Conservation (phyloP, 2,113 vertebrate genomes). For the Nothobranchius kuhntae region DNA sequence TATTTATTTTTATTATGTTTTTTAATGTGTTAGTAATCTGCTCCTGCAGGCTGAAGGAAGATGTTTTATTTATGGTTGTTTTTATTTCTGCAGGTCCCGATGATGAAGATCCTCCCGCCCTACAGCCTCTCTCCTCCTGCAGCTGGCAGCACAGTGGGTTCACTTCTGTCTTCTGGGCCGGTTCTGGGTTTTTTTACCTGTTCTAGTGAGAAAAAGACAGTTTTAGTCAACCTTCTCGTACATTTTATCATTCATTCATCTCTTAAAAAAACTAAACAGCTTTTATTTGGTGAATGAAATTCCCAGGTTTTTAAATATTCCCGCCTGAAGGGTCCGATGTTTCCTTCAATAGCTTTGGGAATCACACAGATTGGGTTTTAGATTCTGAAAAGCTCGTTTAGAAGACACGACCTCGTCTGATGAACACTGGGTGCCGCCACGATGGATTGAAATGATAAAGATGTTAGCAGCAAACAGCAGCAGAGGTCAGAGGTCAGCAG, state of each 20-base stretch:
- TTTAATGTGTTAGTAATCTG: too few relatives aligned
- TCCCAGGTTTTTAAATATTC: neutral
- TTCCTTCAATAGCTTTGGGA: too few relatives aligned
- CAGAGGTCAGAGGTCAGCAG: slow-evolving; percentile 38
- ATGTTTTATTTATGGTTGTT: neutral
- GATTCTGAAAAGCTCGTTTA: too few relatives aligned
- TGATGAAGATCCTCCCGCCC: slow-evolving; percentile 80
- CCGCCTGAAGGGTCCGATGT: too few relatives aligned
- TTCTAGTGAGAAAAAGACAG: neutral
- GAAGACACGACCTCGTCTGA: too few relatives aligned
- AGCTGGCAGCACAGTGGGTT: slow-evolving; percentile 83
- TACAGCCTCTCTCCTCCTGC: slow-evolving; percentile 82
- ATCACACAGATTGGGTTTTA: too few relatives aligned
- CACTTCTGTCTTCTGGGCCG: too few relatives aligned
- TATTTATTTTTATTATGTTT: too few relatives aligned
- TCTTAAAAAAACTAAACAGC: too few relatives aligned
- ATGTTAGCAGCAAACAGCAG: slow-evolving; percentile 16
- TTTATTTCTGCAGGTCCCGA: slow-evolving; percentile 74
- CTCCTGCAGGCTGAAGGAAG: too few relatives aligned
- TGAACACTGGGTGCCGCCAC: slow-evolving; percentile 6
- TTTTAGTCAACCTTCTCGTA: neutral
- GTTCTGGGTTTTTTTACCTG: neutral
- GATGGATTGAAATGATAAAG: slow-evolving; percentile 27
- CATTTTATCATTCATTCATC: too few relatives aligned
- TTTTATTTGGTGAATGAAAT: neutral